Evolutionary conservation across 2,888 invertebrate species (phyloP), one percentile per base, ranked within the genome.

Genomic region (Acronicta alni): DNA sequence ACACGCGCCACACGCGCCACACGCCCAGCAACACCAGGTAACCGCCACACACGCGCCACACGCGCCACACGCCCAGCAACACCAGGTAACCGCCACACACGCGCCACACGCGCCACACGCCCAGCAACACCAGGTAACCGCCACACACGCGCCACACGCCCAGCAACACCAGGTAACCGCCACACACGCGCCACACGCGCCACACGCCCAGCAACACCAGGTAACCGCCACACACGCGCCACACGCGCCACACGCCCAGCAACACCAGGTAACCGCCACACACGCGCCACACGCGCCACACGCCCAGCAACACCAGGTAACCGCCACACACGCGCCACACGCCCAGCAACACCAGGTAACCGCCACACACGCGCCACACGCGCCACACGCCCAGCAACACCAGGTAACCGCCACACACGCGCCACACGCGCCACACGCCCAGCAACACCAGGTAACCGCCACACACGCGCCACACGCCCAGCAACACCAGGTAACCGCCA

Each of bases 221-320:
- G 12, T 7, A 2, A 8, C 6, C 37, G n/a, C 37, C 15, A 7
- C n/a, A 14, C 7, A 3, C 15, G 4, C 15, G 9, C 38, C 8
- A 8, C 38, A 2, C 23, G 15, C 38, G 2, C 38, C 16, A 6
- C n/a, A n/a, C 37, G 17, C 38, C 38, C 6, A 16, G 16, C 38
- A 4, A 8, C 38, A 9, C 30, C 8, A 3, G 8, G 9, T 0
- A 10, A 39, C 17, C 16, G 9, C 10, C 8, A 2, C 9, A 9
- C 9, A 20, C 20, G 2, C 42, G n/a, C 10, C 23, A 30, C 45
- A 16, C n/a, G n/a, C 26, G 1, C 26, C 26, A 5, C 26, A 16
- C 10, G n/a, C n/a, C n/a, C n/a, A 35, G n/a, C 46, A 46, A 7
- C 46, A 46, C 30, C 44, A 26, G 20, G 43, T 32, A 16, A 45